Evolutionary conservation across 2,797 vertebrate genomes (phyloP).

Genomic region (Adrianichthys oophorus): DNA sequence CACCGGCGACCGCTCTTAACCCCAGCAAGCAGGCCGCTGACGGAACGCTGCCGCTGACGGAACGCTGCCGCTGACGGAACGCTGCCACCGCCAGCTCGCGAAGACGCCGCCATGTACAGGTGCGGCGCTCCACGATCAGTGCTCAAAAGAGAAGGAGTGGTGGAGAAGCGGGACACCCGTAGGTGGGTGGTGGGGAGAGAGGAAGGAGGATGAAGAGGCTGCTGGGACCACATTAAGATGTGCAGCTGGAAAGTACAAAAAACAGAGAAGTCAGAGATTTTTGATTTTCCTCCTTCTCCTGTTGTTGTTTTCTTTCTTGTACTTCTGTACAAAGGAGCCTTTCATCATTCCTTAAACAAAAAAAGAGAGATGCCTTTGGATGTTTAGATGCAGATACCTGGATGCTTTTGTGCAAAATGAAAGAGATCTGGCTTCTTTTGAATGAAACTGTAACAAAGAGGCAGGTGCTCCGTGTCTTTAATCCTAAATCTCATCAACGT

Average conservation of each 20-base stretch:
- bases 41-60: no score
- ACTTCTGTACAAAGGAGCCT: constrained; percentile 69
- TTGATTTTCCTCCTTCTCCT: constrained; percentile 41
- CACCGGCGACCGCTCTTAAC: no score
- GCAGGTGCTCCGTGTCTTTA: constrained; percentile 33
- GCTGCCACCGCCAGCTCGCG: no score
- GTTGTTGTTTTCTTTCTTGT: constrained; percentile 34
- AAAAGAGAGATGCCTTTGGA: constrained; percentile 52
- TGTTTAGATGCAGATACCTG: constrained; percentile 73
- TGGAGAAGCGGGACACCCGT: constrained; percentile 25
- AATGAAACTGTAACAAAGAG: constrained; percentile 43
- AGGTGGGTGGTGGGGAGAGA: constrained; percentile 39
- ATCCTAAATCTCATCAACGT: constrained; percentile 44
- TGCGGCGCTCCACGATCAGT: no score
- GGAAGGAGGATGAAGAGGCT: constrained; percentile 62
- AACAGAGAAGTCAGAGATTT: constrained; percentile 31
- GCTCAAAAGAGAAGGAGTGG: not conserved
- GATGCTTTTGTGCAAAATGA: constrained; percentile 57
- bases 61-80: no score
- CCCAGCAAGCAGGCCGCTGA: no score
- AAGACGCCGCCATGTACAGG: no score
- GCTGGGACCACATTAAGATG: constrained; percentile 80
- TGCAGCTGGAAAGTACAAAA: constrained; percentile 76
- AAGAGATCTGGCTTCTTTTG: constrained; percentile 53
- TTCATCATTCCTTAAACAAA: constrained; percentile 67